These are phyloP conservation scores for Isurus oxyrinchus DNA, from an alignment of 2,113 vertebrate genomes.

Conservation along the genomic window DNA sequence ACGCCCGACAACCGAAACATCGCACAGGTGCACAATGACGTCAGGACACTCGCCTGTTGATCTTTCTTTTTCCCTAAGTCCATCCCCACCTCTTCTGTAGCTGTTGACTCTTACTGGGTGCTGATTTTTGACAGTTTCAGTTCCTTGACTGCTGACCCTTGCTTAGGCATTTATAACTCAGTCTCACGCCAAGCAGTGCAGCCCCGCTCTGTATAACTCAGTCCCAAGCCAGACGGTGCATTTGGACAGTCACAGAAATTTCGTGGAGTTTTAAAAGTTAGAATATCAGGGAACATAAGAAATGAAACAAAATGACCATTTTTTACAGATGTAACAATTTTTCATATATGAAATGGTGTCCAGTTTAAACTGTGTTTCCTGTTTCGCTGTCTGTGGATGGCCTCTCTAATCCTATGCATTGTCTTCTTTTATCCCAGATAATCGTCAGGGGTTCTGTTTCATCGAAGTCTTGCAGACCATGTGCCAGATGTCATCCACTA, in stretches of 20 bases:
- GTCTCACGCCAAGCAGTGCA: background rate
- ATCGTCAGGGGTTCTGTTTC: constrained; percentile 81
- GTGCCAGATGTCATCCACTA: constrained; percentile 80
- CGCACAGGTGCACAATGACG: no score
- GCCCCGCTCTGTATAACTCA: background rate
- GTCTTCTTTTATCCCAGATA: constrained; percentile 57
- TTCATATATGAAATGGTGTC: background rate
- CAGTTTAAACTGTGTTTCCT: background rate
- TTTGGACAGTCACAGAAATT: background rate
- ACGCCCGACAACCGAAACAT: no score
- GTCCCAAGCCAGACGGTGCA: background rate
- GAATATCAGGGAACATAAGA: background rate
- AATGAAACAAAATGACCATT: background rate
- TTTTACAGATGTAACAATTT: background rate
- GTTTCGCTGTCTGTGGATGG: background rate
- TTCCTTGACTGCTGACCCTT: background rate
- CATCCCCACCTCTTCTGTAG: background rate
- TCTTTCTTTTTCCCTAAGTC: background rate
- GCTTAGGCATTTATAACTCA: background rate
- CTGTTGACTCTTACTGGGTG: background rate
- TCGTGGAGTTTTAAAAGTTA: background rate
- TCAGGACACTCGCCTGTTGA: background rate
- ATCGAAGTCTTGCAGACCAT: constrained; percentile 76
- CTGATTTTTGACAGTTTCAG: background rate
- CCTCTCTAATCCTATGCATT: rapidly evolving